phyloP scores from a whole-genome alignment of 2,888 invertebrate species.

The Ennomos quercinarius region DNA sequence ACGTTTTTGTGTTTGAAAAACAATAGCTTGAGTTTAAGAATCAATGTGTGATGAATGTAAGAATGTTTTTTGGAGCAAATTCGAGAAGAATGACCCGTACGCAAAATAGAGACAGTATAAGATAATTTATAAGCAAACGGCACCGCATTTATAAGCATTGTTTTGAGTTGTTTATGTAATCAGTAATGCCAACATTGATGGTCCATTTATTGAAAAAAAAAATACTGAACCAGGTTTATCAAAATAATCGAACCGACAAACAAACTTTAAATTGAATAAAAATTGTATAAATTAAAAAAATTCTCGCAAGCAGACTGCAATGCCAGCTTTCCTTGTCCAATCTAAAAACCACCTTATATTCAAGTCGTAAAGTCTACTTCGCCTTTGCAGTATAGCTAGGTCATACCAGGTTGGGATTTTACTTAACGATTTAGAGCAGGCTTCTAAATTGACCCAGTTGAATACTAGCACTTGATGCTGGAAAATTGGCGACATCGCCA shows the following conservation, averaged over 20 bases:
- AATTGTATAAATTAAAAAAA: conserved; percentile 5
- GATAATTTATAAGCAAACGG: too few relatives aligned
- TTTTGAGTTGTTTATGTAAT: too few relatives aligned
- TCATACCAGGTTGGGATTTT: conserved; percentile 14
- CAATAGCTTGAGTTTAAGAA: too few relatives aligned
- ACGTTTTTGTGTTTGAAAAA: too few relatives aligned
- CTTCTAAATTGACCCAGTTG: conserved; percentile 58
- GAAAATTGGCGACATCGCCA: conserved; percentile 44
- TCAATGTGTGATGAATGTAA: too few relatives aligned
- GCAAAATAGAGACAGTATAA: too few relatives aligned
- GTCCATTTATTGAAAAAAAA: too few relatives aligned
- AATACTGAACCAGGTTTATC: too few relatives aligned
- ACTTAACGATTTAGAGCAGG: conserved; percentile 50
- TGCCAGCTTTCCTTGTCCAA: background rate
- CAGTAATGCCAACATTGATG: too few relatives aligned
- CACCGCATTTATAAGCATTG: too few relatives aligned
- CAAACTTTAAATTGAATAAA: background rate
- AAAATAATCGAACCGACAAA: background rate
- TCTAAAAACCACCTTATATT: conserved; percentile 4
- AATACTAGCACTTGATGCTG: conserved; percentile 46
- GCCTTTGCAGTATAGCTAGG: conserved; percentile 1
- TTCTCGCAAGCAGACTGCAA: conserved; percentile 6
- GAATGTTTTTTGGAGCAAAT: too few relatives aligned
- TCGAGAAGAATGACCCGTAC: too few relatives aligned
- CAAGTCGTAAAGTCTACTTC: background rate